These are phyloP conservation scores for Ptychobarbus kaznakovi DNA, from an alignment of 2,797 vertebrate genomes.

Conservation along the genomic window DNA sequence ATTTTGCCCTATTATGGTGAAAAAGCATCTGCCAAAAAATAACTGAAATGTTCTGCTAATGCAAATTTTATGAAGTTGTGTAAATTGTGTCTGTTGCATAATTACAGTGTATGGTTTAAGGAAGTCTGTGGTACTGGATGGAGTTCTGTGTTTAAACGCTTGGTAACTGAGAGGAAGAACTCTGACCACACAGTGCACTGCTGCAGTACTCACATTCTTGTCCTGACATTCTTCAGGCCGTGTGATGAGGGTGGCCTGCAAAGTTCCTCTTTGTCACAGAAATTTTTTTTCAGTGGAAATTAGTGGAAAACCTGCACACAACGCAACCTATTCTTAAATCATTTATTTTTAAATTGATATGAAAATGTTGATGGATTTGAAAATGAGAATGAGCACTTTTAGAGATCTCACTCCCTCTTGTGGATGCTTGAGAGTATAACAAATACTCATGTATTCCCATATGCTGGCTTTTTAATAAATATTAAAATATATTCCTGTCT, in stretches of 20 bases:
- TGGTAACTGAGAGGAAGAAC: not conserved
- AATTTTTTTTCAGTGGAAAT: not conserved
- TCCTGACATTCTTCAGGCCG: not conserved
- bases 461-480: not conserved
- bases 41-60: not conserved
- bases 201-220: not conserved
- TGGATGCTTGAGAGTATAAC: conserved; percentile 7
- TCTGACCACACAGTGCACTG: not conserved
- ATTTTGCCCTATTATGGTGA: not conserved
- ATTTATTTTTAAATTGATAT: not conserved
- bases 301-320: not conserved
- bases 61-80: not conserved
- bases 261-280: not conserved
- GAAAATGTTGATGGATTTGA: not conserved
- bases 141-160: not conserved
- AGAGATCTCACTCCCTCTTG: conserved; percentile 35
- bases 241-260: not conserved
- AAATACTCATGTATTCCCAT: not conserved
- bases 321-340: not conserved
- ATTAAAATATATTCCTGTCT: not conserved
- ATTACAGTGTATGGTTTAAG: not conserved
- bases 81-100: conserved; percentile 11
- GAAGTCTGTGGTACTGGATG: not conserved
- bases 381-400: conserved; percentile 2
- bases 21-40: not conserved